phyloP scores from a whole-genome alignment of 2,113 vertebrate species.

The Cathartes aura region DNA sequence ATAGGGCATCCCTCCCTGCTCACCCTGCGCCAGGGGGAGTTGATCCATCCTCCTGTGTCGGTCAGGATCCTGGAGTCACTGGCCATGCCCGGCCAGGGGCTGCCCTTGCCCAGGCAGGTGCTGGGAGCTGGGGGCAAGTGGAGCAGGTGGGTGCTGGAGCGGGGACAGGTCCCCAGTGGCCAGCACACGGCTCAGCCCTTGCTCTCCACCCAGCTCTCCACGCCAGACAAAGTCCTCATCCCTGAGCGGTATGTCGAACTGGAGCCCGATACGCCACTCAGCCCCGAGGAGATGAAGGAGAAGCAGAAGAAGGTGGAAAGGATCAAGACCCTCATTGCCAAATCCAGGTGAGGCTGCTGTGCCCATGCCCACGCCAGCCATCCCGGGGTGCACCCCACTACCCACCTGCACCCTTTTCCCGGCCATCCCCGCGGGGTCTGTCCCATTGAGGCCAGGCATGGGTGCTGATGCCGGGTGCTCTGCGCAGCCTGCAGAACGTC shows the following conservation, averaged over 20 bases:
- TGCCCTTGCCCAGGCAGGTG: accelerated
- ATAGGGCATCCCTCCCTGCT: accelerated
- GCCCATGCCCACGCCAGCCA: accelerated
- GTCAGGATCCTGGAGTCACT: background rate
- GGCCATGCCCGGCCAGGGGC: background rate
- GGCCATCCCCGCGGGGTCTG: accelerated
- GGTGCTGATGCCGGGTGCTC: background rate
- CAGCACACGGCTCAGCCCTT: background rate
- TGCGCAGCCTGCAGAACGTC: conserved; percentile 91
- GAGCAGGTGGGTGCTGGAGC: background rate
- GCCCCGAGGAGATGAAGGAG: conserved; percentile 91
- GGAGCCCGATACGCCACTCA: conserved; percentile 85
- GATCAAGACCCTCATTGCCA: conserved; percentile 96
- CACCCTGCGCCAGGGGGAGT: background rate
- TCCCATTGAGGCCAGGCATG: accelerated
- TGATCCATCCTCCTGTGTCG: accelerated
- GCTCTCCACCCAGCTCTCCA: conserved; percentile 78
- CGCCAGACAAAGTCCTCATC: conserved; percentile 89
- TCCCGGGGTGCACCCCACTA: background rate
- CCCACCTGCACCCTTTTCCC: accelerated
- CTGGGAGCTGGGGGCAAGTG: background rate
- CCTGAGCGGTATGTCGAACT: conserved; percentile 88
- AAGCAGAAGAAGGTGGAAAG: conserved; percentile 96
- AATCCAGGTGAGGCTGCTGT: conserved; percentile 85
- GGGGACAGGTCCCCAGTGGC: accelerated